Conservation (phyloP, 2,888 invertebrate genomes). For the Lomographa bimaculata region DNA sequence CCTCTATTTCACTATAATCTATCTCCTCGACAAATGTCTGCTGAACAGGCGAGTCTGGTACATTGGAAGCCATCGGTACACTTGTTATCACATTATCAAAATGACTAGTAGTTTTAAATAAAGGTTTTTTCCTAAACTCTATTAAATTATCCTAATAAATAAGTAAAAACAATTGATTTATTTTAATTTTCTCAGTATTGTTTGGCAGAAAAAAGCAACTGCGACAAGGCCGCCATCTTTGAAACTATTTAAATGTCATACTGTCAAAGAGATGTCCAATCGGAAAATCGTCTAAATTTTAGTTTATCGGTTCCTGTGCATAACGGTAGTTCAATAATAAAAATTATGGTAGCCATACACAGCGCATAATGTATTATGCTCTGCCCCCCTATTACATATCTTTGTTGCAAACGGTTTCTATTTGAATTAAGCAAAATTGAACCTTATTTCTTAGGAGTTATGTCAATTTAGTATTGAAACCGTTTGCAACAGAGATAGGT, state of each 20-base stretch:
- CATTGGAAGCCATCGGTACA: constrained; percentile 81
- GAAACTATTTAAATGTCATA: constrained; percentile 63
- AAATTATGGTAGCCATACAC: no score
- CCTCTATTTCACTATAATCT: constrained; percentile 89
- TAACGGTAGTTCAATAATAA: no score
- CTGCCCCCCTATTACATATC: no score
- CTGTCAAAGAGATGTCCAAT: constrained; percentile 34
- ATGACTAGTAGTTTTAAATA: constrained; percentile 59
- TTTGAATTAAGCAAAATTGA: no score
- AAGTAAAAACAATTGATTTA: constrained; percentile 63
- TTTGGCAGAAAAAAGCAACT: constrained; percentile 80
- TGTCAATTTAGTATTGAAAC: no score
- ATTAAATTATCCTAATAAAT: constrained; percentile 46
- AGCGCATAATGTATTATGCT: no score
- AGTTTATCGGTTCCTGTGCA: no score
- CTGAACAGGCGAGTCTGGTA: constrained; percentile 77
- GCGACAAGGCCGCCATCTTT: constrained; percentile 82
- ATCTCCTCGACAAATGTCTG: constrained; percentile 89
- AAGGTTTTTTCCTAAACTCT: constrained; percentile 44
- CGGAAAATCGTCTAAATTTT: constrained; percentile 24
- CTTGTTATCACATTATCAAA: constrained; percentile 80
- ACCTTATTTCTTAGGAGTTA: no score
- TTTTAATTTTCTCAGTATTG: constrained; percentile 74
- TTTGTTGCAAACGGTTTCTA: no score
- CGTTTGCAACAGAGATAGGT: no score